Base-by-base conservation (phyloP, 2,888 invertebrate genomes). In the Agonopterix heracliana region DNA sequence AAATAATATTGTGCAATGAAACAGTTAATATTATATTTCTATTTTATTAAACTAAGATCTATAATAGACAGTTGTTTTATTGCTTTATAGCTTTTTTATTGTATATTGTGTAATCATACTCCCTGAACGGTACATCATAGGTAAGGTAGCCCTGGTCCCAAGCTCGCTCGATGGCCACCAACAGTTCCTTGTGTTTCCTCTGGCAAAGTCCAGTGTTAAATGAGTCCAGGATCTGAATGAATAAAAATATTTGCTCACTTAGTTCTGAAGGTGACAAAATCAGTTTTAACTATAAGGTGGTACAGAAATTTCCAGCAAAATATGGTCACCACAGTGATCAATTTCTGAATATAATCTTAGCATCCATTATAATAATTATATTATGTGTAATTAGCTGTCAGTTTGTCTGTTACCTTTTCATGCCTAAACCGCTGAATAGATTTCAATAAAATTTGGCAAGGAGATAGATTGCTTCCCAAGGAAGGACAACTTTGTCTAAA, bases 31-130 rank as follows among this genome's bases (percentile, higher is more conserved):
- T 17, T 40, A 5, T n/a, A 36, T 17, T 45, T 38, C 10, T n/a
- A 40, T 40, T 46, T 26, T 41, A 46, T 11, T 40, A n/a, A 26
- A 46, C 40, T 17, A 12, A 41, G 41, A 34, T 34, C 34, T 40
- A n/a, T n/a, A 38, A 48, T 49, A 43, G 44, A 54, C 26, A 54
- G 50, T 9, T 40, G 47, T 54, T 55, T 53, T 61, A 64, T 35
- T 57, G 46, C 47, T 48, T 46, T 44, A 42, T 50, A 11, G 51
- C 45, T 44, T 53, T 69, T 62, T 78, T 79, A 58, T 73, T 71
- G 50, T 96, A 98, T 56, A 96, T 92, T 10, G 91, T 90, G 76
- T 97, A 97, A 81, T 97, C 91, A 78, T 96, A 98, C 60, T 92
- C 79, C 66, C 96, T 91, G 70, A 94, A 93, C 2, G 97, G 97